These are phyloP conservation scores for Patiria pectinifera DNA, from an alignment of 53 echinoderm and acorn worm genomes.

Conservation along the genomic window DNA sequence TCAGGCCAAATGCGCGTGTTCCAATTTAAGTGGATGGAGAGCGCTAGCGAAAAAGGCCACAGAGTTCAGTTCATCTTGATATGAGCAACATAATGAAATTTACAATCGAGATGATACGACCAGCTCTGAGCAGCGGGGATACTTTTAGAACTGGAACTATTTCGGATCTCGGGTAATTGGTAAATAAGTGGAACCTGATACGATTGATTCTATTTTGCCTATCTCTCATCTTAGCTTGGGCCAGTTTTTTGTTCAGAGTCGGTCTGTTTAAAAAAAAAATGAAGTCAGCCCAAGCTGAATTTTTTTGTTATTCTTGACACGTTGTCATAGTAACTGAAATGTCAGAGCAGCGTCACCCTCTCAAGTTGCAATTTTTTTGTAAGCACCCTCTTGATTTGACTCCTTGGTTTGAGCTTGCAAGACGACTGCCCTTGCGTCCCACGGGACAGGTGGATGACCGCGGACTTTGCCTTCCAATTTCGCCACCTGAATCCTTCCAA, in stretches of 20 bases:
- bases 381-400: neutral
- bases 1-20: neutral
- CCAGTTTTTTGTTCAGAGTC: neutral
- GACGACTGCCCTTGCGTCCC: too few relatives aligned
- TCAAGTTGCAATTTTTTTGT: neutral
- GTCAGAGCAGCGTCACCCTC: constrained; percentile 24
- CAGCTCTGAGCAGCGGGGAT: neutral
- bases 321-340: constrained; percentile 23
- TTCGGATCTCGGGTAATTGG: neutral
- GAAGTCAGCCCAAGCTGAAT: neutral
- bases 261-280: neutral
- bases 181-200: neutral
- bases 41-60: neutral
- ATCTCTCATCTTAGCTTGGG: neutral
- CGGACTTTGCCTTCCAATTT: too few relatives aligned
- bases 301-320: neutral
- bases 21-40: neutral
- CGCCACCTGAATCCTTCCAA: too few relatives aligned
- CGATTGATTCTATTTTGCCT: neutral
- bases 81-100: neutral
- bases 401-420: too few relatives aligned
- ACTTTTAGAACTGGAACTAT: neutral
- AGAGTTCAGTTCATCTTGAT: neutral
- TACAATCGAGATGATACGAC: neutral
- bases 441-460: too few relatives aligned